A percentile compares a stretch with the other conserved stretches of the same genome.
phyloP scores from a whole-genome alignment of 2,888 invertebrate species.

The Caenorhabditis doughertyi region DNA sequence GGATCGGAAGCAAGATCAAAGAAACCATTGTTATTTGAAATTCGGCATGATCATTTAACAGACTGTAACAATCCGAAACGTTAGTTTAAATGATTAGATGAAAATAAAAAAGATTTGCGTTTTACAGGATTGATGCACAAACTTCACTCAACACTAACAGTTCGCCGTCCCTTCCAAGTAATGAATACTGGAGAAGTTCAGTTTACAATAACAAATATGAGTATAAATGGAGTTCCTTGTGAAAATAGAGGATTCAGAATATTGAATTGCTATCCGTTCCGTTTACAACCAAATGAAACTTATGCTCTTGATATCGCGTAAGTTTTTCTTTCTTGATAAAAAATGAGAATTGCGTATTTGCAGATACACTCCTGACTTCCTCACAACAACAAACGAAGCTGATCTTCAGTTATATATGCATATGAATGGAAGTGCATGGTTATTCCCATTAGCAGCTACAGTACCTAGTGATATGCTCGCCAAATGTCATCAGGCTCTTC shows the following conservation, averaged over 20 bases:
- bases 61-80: slow-evolving; percentile 85
- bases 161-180: slow-evolving; percentile 90
- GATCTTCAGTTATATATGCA: slow-evolving; percentile 84
- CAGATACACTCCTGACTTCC: slow-evolving; percentile 91
- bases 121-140: slow-evolving; percentile 80
- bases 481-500: slow-evolving; percentile 86
- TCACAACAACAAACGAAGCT: slow-evolving; percentile 88
- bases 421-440: slow-evolving; percentile 82
- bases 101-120: neutral
- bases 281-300: slow-evolving; percentile 88
- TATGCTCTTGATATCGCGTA: slow-evolving; percentile 89
- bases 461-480: slow-evolving; percentile 84
- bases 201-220: slow-evolving; percentile 85
- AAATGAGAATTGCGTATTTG: neutral
- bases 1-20: slow-evolving; percentile 74
- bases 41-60: slow-evolving; percentile 87
- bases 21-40: slow-evolving; percentile 89
- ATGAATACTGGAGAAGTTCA: slow-evolving; percentile 92
- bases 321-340: slow-evolving; percentile 73
- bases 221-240: slow-evolving; percentile 85
- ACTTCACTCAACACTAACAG: slow-evolving; percentile 87
- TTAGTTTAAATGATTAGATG: slow-evolving; percentile 82
- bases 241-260: slow-evolving; percentile 87
- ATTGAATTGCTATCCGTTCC: slow-evolving; percentile 88
- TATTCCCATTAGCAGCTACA: slow-evolving; percentile 88